These are phyloP conservation scores for Zaprionus lachaisei DNA, from an alignment of 1,140 invertebrate species.

Conservation along the genomic window DNA sequence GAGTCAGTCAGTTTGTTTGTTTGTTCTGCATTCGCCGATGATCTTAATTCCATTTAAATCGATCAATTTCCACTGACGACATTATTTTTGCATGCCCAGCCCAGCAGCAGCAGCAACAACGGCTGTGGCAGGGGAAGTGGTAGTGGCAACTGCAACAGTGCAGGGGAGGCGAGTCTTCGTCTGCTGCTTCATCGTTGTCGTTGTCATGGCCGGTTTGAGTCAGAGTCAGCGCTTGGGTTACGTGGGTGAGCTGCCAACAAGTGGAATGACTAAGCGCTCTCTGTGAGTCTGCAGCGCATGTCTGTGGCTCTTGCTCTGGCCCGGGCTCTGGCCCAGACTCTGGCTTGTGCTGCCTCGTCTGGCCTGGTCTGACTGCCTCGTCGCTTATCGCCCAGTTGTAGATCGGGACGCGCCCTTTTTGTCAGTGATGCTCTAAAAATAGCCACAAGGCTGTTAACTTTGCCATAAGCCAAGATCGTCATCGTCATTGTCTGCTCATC, in stretches of 20 bases:
- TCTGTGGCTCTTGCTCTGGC: background rate
- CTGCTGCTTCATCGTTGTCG: slow-evolving; percentile 2
- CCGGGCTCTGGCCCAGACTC: background rate
- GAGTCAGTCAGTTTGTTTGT: slow-evolving; percentile 62
- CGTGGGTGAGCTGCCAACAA: slow-evolving; percentile 81
- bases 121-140: background rate
- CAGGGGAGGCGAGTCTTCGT: slow-evolving; percentile 12
- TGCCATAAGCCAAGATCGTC: slow-evolving; percentile 47
- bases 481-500: slow-evolving; percentile 10
- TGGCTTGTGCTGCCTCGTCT: background rate
- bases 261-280: slow-evolving; percentile 80
- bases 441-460: slow-evolving; percentile 59
- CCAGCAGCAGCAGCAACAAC: slow-evolving; percentile 1
- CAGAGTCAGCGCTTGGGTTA: slow-evolving; percentile 68
- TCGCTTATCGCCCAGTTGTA: slow-evolving; percentile 58
- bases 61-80: slow-evolving; percentile 81
- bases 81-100: slow-evolving; percentile 67
- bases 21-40: slow-evolving; percentile 53
- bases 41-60: slow-evolving; percentile 83
- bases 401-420: slow-evolving; percentile 73
- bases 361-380: slow-evolving; percentile 4
- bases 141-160: slow-evolving; percentile 7
- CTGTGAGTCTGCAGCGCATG: background rate
- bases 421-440: slow-evolving; percentile 63
- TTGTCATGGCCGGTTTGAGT: slow-evolving; percentile 45